Evolutionary conservation across 2,888 invertebrate genomes (phyloP).

Genomic region (Eristalinus sepulchralis): DNA sequence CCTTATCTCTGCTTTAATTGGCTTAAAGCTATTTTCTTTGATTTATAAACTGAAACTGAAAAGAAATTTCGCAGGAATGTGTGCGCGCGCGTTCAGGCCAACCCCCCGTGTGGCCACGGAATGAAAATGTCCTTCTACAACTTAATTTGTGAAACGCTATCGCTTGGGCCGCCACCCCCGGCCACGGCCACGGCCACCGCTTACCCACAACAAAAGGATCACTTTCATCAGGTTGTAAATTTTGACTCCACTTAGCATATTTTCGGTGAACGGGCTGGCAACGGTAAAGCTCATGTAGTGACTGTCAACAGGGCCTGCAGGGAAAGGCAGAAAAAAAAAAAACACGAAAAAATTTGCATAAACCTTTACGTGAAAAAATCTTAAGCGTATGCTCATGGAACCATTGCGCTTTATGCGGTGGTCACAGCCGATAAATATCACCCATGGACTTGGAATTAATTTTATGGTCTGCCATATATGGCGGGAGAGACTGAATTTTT

Average conservation of each 20-base stretch:
- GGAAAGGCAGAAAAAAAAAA: not conserved
- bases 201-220: slow-evolving; percentile 64
- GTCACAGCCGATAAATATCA: slow-evolving; percentile 71
- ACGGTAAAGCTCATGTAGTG: slow-evolving; percentile 18
- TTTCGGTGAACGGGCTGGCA: slow-evolving; percentile 40
- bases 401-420: slow-evolving; percentile 75
- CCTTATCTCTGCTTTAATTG: slow-evolving; percentile 76
- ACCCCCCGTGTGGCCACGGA: not conserved
- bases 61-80: slow-evolving; percentile 63
- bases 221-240: slow-evolving; percentile 70
- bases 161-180: not conserved
- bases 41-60: slow-evolving; percentile 71
- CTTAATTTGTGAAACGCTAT: slow-evolving; percentile 58
- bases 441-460: slow-evolving; percentile 64
- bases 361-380: slow-evolving; percentile 68
- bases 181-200: slow-evolving; percentile 2
- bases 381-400: slow-evolving; percentile 74
- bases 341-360: slow-evolving; percentile 68
- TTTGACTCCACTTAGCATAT: slow-evolving; percentile 59
- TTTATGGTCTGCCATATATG: slow-evolving; percentile 63
- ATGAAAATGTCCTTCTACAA: slow-evolving; percentile 56
- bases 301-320: slow-evolving; percentile 53
- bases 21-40: slow-evolving; percentile 72
- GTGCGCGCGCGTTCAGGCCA: not conserved
- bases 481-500: not conserved